Conservation (phyloP, 1,140 invertebrate species). For the Tribolium castaneum region DNA sequence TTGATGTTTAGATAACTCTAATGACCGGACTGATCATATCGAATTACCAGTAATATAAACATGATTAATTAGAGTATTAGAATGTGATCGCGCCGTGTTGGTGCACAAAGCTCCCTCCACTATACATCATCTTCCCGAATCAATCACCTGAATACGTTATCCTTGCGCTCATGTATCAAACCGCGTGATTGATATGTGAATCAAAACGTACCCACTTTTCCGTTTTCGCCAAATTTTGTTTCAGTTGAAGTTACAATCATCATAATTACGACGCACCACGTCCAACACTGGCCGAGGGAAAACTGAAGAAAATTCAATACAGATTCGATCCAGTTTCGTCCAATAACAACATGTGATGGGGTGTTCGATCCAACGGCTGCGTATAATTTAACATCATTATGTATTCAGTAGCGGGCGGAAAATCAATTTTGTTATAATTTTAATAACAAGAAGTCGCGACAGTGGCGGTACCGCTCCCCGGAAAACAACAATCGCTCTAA, state of each 20-base stretch:
- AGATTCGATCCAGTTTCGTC: conserved; percentile 22
- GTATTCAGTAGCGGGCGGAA: background rate
- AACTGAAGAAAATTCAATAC: conserved; percentile 42
- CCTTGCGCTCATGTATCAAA: conserved; percentile 30
- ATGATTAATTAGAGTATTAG: conserved; percentile 28
- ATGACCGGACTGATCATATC: background rate
- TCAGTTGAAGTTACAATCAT: conserved; percentile 43
- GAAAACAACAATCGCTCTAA: background rate
- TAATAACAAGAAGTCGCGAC: background rate
- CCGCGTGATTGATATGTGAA: conserved; percentile 33
- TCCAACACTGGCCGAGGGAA: background rate
- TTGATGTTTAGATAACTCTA: conserved; percentile 5
- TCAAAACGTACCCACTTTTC: conserved; percentile 37
- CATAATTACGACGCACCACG: conserved; percentile 12
- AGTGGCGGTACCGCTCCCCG: conserved; percentile 3
- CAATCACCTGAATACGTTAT: conserved; percentile 42
- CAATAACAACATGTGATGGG: conserved; percentile 39
- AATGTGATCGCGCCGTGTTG: conserved; percentile 1
- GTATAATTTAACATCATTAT: conserved; percentile 22
- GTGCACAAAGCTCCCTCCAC: background rate
- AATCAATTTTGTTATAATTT: conserved; percentile 26
- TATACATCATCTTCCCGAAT: conserved; percentile 33
- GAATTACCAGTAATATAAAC: conserved; percentile 18
- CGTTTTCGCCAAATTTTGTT: conserved; percentile 36
- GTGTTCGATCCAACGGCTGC: conserved; percentile 4